These are phyloP conservation scores for Diabrotica balteata DNA, from an alignment of 2,888 invertebrate species.

Conservation along the genomic window DNA sequence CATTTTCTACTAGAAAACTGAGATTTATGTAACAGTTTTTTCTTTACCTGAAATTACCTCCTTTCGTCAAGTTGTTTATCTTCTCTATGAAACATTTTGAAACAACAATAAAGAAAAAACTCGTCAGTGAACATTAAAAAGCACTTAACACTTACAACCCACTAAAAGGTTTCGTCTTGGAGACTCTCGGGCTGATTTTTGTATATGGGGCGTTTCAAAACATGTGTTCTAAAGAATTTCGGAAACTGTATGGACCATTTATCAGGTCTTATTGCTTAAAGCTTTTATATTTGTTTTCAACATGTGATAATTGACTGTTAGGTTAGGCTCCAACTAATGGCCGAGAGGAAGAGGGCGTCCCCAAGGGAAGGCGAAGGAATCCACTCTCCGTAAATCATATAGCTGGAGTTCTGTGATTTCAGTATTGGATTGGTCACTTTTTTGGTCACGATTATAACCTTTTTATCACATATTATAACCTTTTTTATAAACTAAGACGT, in stretches of 20 bases:
- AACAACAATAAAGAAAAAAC: constrained; percentile 41
- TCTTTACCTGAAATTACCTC: constrained; percentile 20
- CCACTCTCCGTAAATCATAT: too few species aligned
- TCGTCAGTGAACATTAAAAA: constrained; percentile 54
- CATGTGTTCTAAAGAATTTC: constrained; percentile 45
- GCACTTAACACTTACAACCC: constrained; percentile 54
- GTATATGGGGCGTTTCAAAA: constrained; percentile 46
- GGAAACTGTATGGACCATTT: constrained; percentile 41
- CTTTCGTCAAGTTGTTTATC: constrained; percentile 23
- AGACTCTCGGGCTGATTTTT: constrained; percentile 46
- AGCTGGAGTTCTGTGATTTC: too few species aligned
- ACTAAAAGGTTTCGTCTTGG: constrained; percentile 53
- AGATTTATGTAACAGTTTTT: background rate
- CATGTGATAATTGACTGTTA: constrained; percentile 45
- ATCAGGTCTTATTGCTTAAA: constrained; percentile 43
- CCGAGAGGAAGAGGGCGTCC: constrained; percentile 1
- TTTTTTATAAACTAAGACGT: too few species aligned
- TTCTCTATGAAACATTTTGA: constrained; percentile 31
- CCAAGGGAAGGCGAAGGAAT: background rate
- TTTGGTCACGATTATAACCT: too few species aligned
- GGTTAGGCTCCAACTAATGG: constrained; percentile 39
- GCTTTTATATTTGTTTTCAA: constrained; percentile 45
- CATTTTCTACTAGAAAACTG: too few species aligned
- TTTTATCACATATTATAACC: too few species aligned
- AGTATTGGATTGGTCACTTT: too few species aligned